phyloP scores from a whole-genome alignment of 1,140 invertebrate genomes.

The Drosophila athabasca region DNA sequence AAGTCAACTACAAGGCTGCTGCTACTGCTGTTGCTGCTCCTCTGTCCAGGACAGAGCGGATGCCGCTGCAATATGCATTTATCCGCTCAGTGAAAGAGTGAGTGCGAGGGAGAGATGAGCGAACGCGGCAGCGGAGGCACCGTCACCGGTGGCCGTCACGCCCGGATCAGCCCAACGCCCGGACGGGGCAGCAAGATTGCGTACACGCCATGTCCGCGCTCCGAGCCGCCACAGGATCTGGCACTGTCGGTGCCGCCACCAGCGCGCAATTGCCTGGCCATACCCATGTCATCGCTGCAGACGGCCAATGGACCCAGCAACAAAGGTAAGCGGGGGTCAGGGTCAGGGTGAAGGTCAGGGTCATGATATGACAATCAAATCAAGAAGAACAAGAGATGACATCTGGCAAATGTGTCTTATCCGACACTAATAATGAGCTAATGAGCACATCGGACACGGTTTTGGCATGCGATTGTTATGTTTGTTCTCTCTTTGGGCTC shows the following conservation, averaged over 20 bases:
- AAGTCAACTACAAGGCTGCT: conserved; percentile 27
- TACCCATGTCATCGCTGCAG: conserved; percentile 76
- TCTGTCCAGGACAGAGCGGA: conserved; percentile 9
- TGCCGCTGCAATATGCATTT: conserved; percentile 33
- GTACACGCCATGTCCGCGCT: conserved; percentile 85
- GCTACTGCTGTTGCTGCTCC: background rate
- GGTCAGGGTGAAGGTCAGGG: conserved; percentile 4
- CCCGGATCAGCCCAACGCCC: conserved; percentile 84
- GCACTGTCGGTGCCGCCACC: conserved; percentile 41
- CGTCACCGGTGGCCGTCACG: conserved; percentile 64
- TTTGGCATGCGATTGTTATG: conserved; percentile 55
- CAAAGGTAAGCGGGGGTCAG: conserved; percentile 57
- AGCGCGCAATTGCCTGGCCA: conserved; percentile 70
- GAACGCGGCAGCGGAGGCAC: conserved; percentile 62
- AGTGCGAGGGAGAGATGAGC: conserved; percentile 47
- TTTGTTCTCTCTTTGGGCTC: conserved; percentile 9
- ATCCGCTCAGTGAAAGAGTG: conserved; percentile 25
- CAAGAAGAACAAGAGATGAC: background rate
- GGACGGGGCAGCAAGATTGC: conserved; percentile 85
- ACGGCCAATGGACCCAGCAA: conserved; percentile 74
- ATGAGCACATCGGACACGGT: conserved; percentile 34
- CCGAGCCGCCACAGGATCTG: conserved; percentile 84
- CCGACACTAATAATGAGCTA: conserved; percentile 31
- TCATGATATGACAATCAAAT: conserved; percentile 9
- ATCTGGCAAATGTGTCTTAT: conserved; percentile 10